These are phyloP conservation scores for Pseudorasbora parva DNA, from an alignment of 2,113 vertebrate genomes.

Conservation along the genomic window DNA sequence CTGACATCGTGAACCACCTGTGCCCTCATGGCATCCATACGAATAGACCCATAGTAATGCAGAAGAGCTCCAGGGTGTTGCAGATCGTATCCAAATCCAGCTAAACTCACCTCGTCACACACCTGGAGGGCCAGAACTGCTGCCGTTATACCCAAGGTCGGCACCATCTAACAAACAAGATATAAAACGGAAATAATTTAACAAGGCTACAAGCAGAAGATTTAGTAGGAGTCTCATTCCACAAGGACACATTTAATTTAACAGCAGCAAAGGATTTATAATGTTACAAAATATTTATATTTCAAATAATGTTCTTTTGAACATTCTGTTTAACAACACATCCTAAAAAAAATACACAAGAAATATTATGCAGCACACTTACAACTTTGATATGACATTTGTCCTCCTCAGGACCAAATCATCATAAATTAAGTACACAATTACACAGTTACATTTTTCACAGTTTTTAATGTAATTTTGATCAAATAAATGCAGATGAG, in stretches of 20 bases:
- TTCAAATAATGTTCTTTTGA: neutral
- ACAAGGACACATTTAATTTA: neutral
- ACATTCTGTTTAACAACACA: neutral
- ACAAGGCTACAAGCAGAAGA: neutral
- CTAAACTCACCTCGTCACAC: slow-evolving; percentile 81
- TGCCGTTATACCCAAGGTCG: slow-evolving; percentile 74
- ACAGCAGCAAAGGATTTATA: neutral
- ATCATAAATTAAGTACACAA: neutral
- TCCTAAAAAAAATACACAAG: neutral
- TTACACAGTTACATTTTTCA: neutral
- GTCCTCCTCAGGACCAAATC: too few relatives aligned
- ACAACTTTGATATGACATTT: too few relatives aligned
- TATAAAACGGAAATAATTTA: neutral
- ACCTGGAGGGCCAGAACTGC: slow-evolving; percentile 78
- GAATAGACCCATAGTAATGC: slow-evolving; percentile 77
- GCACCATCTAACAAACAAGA: slow-evolving; percentile 63
- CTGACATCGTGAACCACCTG: slow-evolving; percentile 79
- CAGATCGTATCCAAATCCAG: slow-evolving; percentile 80
- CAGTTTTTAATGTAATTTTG: neutral
- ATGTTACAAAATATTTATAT: neutral
- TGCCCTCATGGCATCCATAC: slow-evolving; percentile 71
- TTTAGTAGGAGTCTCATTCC: neutral
- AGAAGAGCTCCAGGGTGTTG: slow-evolving; percentile 72
- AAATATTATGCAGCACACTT: neutral
- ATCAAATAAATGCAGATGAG: neutral